These are phyloP conservation scores for Lucinisca nassula DNA, from an alignment of 2,888 invertebrate genomes.

Conservation along the genomic window DNA sequence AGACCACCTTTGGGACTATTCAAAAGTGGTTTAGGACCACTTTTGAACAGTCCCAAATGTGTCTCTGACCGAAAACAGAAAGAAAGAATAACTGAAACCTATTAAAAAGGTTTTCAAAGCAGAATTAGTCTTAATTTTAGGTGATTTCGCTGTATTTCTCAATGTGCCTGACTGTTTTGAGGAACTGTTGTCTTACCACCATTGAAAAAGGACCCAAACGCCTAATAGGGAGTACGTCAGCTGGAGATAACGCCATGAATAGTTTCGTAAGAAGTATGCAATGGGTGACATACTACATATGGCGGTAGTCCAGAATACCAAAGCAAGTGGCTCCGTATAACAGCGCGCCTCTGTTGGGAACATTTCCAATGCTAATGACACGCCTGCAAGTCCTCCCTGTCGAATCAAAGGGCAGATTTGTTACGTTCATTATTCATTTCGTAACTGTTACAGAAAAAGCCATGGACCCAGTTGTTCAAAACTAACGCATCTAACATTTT, in stretches of 20 bases:
- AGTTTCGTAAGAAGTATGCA: neutral
- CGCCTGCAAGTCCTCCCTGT: conserved; percentile 67
- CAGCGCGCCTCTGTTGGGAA: conserved; percentile 63
- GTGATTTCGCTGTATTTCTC: too few species aligned
- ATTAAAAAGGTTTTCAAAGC: too few species aligned
- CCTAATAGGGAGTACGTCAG: neutral
- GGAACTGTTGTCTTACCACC: too few species aligned
- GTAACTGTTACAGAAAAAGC: too few species aligned
- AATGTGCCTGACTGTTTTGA: too few species aligned
- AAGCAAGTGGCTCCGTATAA: conserved; percentile 46
- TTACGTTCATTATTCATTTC: too few species aligned
- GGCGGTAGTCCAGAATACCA: conserved; percentile 60
- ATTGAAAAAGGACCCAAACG: neutral
- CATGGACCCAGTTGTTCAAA: neutral
- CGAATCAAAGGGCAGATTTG: neutral
- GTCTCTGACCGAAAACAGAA: too few species aligned
- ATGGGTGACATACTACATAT: neutral
- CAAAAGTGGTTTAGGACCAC: too few species aligned
- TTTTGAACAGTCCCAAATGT: too few species aligned
- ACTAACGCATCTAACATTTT: neutral
- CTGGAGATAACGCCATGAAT: neutral
- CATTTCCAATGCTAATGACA: conserved; percentile 57
- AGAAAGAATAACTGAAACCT: too few species aligned
- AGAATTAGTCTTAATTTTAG: too few species aligned
- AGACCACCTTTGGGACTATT: too few species aligned